Evolutionary conservation across 2,888 invertebrate genomes (phyloP), one percentile per base, ranked within the genome.

Genomic region (Schrankia costaestrigalis): DNA sequence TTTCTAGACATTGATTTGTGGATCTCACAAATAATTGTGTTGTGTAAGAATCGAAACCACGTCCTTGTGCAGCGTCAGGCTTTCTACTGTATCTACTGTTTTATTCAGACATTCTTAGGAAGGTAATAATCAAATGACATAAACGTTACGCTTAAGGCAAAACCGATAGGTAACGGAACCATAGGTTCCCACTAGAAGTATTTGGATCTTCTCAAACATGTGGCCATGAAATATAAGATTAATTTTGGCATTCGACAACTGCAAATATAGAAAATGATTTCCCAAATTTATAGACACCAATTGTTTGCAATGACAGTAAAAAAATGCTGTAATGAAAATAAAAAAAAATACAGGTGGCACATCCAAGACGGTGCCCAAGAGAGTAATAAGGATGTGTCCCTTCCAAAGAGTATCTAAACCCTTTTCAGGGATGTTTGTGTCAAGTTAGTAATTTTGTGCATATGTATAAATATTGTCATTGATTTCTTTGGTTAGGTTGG

Each of bases 341-440:
- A 65, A 63, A 65, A 64, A 68, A 70, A 66, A 65, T 61, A 63
- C 69, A 70, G 71, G 73, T 70, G 64, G 64, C 56, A 57, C 54
- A 62, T 57, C 55, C 60, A 41, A 48, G 50, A 69, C 62, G 62
- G 61, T 56, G 39, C 79, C 72, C 77, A 11, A 28, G 78, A 65
- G 78, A 58, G 60, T 47, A 63, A 59, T 78, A 68, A 71, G 56
- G 58, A 56, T 52, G 48, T 61, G 68, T 59, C 68, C 72, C 67
- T 70, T 61, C 56, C 55, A 59, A 54, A 55, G 53, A n/a, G n/a
- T n/a, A n/a, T n/a, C n/a, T 43, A 54, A 68, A 69, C 72, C 71
- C 64, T 74, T 72, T 67, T 60, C 28, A 41, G 44, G 44, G 56
- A 59, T 54, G 54, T 56, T 55, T 54, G n/a, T n/a, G 41, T 36